Evolutionary conservation across 2,888 invertebrate species (phyloP).

Genomic region (Philhelius pedissequus): DNA sequence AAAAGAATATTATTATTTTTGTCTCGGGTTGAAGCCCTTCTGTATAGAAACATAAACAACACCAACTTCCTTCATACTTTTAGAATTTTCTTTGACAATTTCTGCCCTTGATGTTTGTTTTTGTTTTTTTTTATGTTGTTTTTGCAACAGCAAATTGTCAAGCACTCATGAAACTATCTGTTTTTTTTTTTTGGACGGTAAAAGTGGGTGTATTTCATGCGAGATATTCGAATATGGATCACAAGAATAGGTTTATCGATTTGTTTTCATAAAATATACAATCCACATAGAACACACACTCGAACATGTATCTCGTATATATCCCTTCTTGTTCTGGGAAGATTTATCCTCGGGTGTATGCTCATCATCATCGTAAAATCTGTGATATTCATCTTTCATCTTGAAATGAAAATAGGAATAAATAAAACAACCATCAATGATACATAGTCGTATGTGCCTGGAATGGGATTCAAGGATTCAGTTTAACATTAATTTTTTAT

Average conservation of each 20-base stretch:
- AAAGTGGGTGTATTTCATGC: slow-evolving; percentile 1
- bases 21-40: slow-evolving; percentile 32
- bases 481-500: slow-evolving; percentile 29
- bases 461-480: slow-evolving; percentile 28
- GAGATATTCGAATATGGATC: slow-evolving; percentile 19
- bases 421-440: slow-evolving; percentile 37
- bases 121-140: too few species aligned
- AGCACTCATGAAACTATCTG: slow-evolving; percentile 8
- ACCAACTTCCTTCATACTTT: too few species aligned
- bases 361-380: slow-evolving; percentile 54
- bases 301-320: not conserved
- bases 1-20: not conserved
- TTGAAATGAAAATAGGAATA: slow-evolving; percentile 46
- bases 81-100: slow-evolving; percentile 49
- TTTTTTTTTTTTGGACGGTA: not conserved
- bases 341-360: slow-evolving; percentile 53
- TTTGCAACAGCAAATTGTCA: slow-evolving; percentile 54
- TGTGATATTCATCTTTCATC: slow-evolving; percentile 43
- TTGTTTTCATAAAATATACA: slow-evolving; percentile 46
- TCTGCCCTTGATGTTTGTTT: slow-evolving; percentile 35
- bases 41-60: slow-evolving; percentile 16
- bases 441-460: not conserved
- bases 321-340: not conserved
- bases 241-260: slow-evolving; percentile 49
- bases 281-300: not conserved